These are phyloP conservation scores for Stylophora pistillata DNA, from an alignment of 64 coral and sea anemone genomes.

Conservation along the genomic window DNA sequence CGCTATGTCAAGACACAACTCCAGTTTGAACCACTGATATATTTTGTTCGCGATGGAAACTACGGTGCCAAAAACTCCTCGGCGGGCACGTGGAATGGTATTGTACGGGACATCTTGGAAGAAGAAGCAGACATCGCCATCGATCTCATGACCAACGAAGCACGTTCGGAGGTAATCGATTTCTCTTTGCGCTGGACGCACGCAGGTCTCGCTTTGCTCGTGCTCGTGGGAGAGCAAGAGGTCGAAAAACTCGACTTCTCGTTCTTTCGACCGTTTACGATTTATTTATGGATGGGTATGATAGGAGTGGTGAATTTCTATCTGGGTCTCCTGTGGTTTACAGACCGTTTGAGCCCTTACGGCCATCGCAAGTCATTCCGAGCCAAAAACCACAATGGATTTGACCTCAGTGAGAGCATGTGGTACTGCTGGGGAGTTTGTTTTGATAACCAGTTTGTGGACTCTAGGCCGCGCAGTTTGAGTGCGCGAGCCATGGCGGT, in stretches of 20 bases:
- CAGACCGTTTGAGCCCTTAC: slow-evolving; percentile 73
- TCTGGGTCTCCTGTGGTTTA: slow-evolving; percentile 63
- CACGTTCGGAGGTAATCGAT: slow-evolving; percentile 75
- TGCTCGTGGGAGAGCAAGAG: slow-evolving; percentile 84
- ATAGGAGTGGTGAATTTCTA: slow-evolving; percentile 80
- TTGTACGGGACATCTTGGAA: slow-evolving; percentile 67
- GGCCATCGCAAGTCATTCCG: slow-evolving; percentile 35
- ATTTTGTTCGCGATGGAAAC: slow-evolving; percentile 89
- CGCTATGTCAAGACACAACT: slow-evolving; percentile 71
- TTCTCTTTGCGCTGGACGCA: slow-evolving; percentile 87
- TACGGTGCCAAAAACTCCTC: slow-evolving; percentile 83
- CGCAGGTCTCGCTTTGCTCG: slow-evolving; percentile 77
- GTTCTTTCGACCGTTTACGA: slow-evolving; percentile 77
- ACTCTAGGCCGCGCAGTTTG: slow-evolving; percentile 59
- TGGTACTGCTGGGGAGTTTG: slow-evolving; percentile 94
- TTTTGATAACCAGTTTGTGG: slow-evolving; percentile 97
- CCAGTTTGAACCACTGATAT: slow-evolving; percentile 74
- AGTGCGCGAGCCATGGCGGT: slow-evolving; percentile 84
- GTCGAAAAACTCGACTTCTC: slow-evolving; percentile 76
- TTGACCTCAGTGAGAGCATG: slow-evolving; percentile 82
- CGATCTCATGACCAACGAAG: slow-evolving; percentile 93
- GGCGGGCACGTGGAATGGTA: slow-evolving; percentile 70
- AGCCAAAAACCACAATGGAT: slow-evolving; percentile 7
- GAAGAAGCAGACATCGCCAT: slow-evolving; percentile 81
- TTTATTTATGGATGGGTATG: slow-evolving; percentile 78